phyloP scores from a whole-genome alignment of 1,140 invertebrate species.

The Pristionchus pacificus region DNA sequence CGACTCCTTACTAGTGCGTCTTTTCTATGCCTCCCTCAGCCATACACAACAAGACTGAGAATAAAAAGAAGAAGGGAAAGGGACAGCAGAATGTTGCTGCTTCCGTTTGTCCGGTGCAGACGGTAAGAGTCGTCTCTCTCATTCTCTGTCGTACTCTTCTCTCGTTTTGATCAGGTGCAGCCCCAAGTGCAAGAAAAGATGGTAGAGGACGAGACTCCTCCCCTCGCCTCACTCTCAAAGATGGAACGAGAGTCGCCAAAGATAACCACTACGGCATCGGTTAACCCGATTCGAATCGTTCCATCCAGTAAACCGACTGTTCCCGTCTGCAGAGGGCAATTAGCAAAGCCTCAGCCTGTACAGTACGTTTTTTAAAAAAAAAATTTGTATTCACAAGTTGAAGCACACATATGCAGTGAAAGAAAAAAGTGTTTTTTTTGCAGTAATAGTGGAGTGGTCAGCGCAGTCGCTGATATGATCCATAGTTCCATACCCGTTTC shows the following conservation, averaged over 20 bases:
- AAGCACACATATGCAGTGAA: too few relatives aligned
- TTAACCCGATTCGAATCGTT: not conserved
- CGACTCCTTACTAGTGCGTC: too few relatives aligned
- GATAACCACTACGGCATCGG: not conserved
- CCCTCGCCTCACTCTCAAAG: not conserved
- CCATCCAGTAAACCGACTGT: not conserved
- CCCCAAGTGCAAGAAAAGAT: conserved; percentile 20
- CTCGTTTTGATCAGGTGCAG: conserved; percentile 16
- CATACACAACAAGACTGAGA: not conserved
- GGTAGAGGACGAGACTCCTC: not conserved
- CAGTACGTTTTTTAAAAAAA: conserved; percentile 35
- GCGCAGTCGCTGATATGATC: conserved; percentile 50
- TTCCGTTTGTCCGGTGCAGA: not conserved
- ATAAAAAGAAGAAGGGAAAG: conserved; percentile 4
- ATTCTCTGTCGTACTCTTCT: not conserved
- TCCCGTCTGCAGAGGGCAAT: conserved; percentile 36
- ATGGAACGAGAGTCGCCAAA: not conserved
- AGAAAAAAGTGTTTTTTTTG: too few relatives aligned
- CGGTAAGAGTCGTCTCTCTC: not conserved
- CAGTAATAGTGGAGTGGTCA: conserved; percentile 30
- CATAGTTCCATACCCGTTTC: conserved; percentile 46
- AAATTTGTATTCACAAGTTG: too few relatives aligned
- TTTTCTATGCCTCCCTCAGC: conserved; percentile 9
- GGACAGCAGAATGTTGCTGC: not conserved
- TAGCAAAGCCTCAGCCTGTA: conserved; percentile 32